A percentile compares a stretch with the other conserved stretches of the same genome.
These are phyloP conservation scores for Thunnus maccoyii DNA, from an alignment of 2,113 vertebrate genomes.

Conservation along the genomic window DNA sequence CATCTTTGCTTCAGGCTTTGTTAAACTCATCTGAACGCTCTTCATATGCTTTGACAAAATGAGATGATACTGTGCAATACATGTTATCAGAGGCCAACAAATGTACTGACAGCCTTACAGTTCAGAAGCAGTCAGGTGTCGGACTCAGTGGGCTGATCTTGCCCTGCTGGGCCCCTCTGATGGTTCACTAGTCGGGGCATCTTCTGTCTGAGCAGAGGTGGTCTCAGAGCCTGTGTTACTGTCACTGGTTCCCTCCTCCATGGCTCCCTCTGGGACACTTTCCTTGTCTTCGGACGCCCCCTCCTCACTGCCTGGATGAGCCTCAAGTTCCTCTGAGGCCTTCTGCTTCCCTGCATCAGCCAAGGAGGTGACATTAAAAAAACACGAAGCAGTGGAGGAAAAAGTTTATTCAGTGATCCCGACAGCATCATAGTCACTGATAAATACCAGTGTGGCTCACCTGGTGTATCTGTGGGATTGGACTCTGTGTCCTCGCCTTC, in stretches of 20 bases:
- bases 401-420: not conserved
- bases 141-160: slow-evolving; percentile 68
- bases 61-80: slow-evolving; percentile 70
- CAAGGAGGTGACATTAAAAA: not conserved
- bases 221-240: slow-evolving; percentile 84
- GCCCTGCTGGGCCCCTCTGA: slow-evolving; percentile 67
- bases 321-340: slow-evolving; percentile 70
- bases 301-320: slow-evolving; percentile 70
- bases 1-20: slow-evolving; percentile 27
- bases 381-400: not conserved
- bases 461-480: slow-evolving; percentile 51
- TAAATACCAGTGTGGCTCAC: slow-evolving; percentile 36
- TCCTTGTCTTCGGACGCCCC: slow-evolving; percentile 78
- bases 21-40: slow-evolving; percentile 36
- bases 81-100: slow-evolving; percentile 21
- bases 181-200: slow-evolving; percentile 67
- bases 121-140: slow-evolving; percentile 21
- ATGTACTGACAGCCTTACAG: not conserved
- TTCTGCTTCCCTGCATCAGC: slow-evolving; percentile 67
- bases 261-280: slow-evolving; percentile 76
- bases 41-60: slow-evolving; percentile 50
- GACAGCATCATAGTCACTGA: not conserved
- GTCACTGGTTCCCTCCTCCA: slow-evolving; percentile 83
- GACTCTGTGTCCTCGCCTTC: slow-evolving; percentile 64
- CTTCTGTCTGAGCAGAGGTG: slow-evolving; percentile 81